Percentiles rank a stretch among this genome's conserved stretches.
Conservation (phyloP, 2,888 invertebrate genomes). For the Eurytoma californica region DNA sequence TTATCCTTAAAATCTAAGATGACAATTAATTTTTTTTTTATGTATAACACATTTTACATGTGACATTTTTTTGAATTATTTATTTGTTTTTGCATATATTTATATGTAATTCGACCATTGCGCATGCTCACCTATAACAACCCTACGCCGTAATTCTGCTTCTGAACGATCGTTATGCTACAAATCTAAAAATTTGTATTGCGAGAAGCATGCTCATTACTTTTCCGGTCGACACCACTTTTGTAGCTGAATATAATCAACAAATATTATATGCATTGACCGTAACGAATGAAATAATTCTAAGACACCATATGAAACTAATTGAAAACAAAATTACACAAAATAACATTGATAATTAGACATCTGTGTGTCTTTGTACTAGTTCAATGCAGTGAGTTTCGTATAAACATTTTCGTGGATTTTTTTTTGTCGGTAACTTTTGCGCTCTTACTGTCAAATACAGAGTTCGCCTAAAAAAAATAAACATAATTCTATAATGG, state of each 20-base stretch:
- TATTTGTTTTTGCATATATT: slow-evolving; percentile 31
- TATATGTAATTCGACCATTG: slow-evolving; percentile 59
- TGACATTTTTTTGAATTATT: slow-evolving; percentile 54
- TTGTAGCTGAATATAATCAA: slow-evolving; percentile 48
- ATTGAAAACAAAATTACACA: slow-evolving; percentile 30
- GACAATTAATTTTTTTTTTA: slow-evolving; percentile 63
- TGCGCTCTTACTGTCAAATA: background rate
- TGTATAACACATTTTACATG: slow-evolving; percentile 63
- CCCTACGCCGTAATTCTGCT: slow-evolving; percentile 60
- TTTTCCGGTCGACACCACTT: slow-evolving; percentile 41
- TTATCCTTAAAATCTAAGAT: slow-evolving; percentile 63
- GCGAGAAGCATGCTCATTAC: slow-evolving; percentile 57
- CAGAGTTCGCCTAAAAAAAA: background rate
- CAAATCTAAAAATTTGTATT: slow-evolving; percentile 67
- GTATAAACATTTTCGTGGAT: too few relatives aligned
- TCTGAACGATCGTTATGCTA: slow-evolving; percentile 62
- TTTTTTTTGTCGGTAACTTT: background rate
- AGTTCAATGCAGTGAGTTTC: too few relatives aligned
- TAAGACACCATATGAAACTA: slow-evolving; percentile 30
- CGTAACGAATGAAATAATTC: slow-evolving; percentile 43
- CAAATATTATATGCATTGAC: slow-evolving; percentile 54
- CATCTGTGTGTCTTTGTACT: too few relatives aligned
- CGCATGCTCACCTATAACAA: slow-evolving; percentile 64
- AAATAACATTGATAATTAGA: slow-evolving; percentile 14
- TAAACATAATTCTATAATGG: slow-evolving; percentile 4